Evolutionary conservation across 2,797 vertebrate species (phyloP).

Genomic region (Sparidentex hasta): DNA sequence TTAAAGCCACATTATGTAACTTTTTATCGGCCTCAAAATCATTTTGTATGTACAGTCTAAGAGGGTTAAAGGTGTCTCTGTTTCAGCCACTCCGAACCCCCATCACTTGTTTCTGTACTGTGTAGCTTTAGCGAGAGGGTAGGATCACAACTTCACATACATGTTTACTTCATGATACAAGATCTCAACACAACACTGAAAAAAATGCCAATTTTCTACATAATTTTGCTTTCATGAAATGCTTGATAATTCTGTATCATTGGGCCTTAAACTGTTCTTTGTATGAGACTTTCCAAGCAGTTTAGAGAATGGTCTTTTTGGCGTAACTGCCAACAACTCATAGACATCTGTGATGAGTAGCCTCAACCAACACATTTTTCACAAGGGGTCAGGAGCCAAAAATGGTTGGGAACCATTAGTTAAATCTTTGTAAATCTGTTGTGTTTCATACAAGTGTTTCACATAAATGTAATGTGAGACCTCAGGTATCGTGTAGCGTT

Average conservation of each 20-base stretch:
- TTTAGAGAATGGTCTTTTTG: background rate
- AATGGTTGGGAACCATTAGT: background rate
- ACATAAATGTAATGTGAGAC: background rate
- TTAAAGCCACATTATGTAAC: no score
- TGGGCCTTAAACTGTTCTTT: background rate
- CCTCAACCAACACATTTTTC: background rate
- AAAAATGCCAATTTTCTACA: no score
- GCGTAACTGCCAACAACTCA: background rate
- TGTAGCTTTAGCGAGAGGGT: no score
- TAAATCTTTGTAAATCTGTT: background rate
- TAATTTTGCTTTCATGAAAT: background rate
- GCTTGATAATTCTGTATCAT: background rate
- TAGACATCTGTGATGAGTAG: background rate
- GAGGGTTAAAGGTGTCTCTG: no score
- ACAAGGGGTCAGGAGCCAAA: background rate
- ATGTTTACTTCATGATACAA: no score
- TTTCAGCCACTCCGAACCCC: no score
- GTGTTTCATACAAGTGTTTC: background rate
- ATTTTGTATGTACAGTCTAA: no score
- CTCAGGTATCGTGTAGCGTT: no score
- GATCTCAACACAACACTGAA: no score
- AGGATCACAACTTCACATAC: no score
- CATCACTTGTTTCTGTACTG: no score
- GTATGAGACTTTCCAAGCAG: background rate
- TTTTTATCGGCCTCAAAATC: no score